Percentiles rank a stretch among this genome's conserved stretches.
Conservation (phyloP, 2,888 invertebrate species). For the Xestobium rufovillosum region DNA sequence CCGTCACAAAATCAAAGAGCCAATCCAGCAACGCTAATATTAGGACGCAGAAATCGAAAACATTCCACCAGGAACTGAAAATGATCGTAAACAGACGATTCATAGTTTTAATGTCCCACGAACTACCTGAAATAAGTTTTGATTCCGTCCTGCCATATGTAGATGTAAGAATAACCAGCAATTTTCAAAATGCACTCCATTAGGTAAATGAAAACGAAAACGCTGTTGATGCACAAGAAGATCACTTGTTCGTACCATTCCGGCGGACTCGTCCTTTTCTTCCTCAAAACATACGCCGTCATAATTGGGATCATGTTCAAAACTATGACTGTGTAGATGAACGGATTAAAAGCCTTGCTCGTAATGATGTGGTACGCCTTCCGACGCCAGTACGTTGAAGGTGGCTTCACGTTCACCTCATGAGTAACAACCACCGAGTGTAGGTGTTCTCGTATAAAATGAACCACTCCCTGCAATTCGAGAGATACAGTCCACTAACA, state of each 20-base stretch:
- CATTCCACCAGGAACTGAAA: constrained; percentile 1
- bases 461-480: too few relatives aligned
- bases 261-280: background rate
- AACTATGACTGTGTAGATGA: background rate
- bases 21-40: background rate
- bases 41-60: background rate
- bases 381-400: background rate
- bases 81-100: too few relatives aligned
- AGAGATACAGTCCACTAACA: too few relatives aligned
- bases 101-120: too few relatives aligned
- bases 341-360: background rate
- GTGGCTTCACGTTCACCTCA: background rate
- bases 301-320: constrained; percentile 1
- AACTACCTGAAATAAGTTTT: constrained; percentile 3
- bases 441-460: too few relatives aligned
- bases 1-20: background rate
- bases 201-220: background rate
- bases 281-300: background rate
- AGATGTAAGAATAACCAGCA: background rate
- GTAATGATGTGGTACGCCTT: background rate
- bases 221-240: too few relatives aligned
- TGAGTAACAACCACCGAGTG: too few relatives aligned
- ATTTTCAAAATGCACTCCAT: background rate
- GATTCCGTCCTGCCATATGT: background rate
- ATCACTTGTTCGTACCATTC: background rate